A percentile compares a stretch with the other conserved stretches of the same genome.
These are phyloP conservation scores for Cryptophagus acutangulus DNA, from an alignment of 2,888 invertebrate species.

Conservation along the genomic window DNA sequence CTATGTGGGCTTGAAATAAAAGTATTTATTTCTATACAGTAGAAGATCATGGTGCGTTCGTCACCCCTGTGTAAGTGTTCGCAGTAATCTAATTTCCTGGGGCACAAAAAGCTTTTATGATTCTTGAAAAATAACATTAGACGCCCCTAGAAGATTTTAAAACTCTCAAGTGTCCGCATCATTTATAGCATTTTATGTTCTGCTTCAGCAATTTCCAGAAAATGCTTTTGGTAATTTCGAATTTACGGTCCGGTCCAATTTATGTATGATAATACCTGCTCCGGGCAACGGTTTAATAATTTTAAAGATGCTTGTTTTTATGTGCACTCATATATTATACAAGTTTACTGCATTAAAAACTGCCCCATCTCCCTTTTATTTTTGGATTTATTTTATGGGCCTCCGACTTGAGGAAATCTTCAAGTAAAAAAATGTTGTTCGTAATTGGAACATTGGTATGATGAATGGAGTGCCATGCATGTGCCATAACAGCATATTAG, in stretches of 20 bases:
- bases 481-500: too few relatives aligned
- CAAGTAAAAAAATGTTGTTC: too few relatives aligned
- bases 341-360: too few relatives aligned
- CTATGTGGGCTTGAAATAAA: too few relatives aligned
- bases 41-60: too few relatives aligned
- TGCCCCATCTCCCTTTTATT: too few relatives aligned
- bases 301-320: slow-evolving; percentile 10
- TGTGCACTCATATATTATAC: slow-evolving; percentile 8
- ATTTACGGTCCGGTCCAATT: slow-evolving; percentile 31
- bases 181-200: slow-evolving; percentile 34
- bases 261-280: slow-evolving; percentile 27
- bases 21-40: too few relatives aligned
- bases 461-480: too few relatives aligned
- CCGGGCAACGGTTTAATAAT: slow-evolving; percentile 16
- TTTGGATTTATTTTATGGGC: too few relatives aligned
- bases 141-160: slow-evolving; percentile 32
- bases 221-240: slow-evolving; percentile 31
- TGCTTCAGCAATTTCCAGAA: slow-evolving; percentile 27
- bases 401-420: too few relatives aligned
- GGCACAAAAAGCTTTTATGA: slow-evolving; percentile 35
- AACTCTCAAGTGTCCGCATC: slow-evolving; percentile 34
- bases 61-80: slow-evolving; percentile 24
- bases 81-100: slow-evolving; percentile 36
- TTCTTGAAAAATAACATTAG: slow-evolving; percentile 29
- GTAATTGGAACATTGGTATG: too few relatives aligned